phyloP scores from a whole-genome alignment of 2,797 vertebrate species.

The Pristis pectinata region DNA sequence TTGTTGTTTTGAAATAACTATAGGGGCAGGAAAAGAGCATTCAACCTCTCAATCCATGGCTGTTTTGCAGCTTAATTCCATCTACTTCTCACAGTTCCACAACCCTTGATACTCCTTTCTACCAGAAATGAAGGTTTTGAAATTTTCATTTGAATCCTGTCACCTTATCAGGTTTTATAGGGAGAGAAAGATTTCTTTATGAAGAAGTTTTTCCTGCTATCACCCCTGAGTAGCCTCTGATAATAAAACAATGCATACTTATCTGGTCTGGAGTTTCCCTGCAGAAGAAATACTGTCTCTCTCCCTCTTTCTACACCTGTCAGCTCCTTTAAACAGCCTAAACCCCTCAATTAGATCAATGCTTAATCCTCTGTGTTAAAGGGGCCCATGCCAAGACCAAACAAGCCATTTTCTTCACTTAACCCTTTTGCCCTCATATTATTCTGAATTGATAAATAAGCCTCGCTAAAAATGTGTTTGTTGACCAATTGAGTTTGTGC shows the following conservation, averaged over 20 bases:
- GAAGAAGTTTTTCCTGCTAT: not conserved
- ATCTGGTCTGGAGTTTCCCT: not conserved
- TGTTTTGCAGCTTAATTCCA: not conserved
- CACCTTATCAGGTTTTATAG: not conserved
- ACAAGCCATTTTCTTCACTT: not conserved
- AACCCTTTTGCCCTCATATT: not conserved
- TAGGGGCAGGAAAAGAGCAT: not conserved
- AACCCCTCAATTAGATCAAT: not conserved
- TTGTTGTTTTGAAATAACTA: too few relatives aligned
- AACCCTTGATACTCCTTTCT: not conserved
- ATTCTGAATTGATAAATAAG: not conserved
- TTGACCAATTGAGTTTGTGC: not conserved
- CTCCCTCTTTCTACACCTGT: not conserved
- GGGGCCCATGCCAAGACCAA: not conserved
- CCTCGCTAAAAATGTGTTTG: not conserved
- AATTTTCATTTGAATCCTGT: not conserved
- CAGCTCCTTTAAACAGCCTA: not conserved
- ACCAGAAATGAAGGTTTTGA: not conserved
- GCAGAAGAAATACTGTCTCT: not conserved
- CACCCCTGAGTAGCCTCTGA: not conserved
- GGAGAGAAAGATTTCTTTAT: not conserved
- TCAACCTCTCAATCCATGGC: not conserved
- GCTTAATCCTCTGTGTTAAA: not conserved
- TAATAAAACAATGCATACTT: not conserved
- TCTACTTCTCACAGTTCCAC: not conserved